A percentile compares a stretch with the other conserved stretches of the same genome.
Evolutionary conservation across 2,888 invertebrate genomes (phyloP).

Genomic region (Ectemnius continuus): DNA sequence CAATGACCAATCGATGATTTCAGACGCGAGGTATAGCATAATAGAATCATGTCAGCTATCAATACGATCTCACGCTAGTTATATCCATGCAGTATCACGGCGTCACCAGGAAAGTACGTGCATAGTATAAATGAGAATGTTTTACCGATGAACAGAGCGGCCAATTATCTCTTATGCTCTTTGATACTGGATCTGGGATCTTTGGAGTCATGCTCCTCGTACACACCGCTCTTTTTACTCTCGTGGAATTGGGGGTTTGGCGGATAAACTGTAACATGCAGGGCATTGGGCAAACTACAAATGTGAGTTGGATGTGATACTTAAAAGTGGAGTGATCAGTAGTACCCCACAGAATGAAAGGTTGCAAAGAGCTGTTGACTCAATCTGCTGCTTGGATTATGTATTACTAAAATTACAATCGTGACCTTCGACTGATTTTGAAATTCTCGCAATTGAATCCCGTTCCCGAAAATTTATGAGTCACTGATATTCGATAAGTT

Average conservation of each 20-base stretch:
- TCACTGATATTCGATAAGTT: no score
- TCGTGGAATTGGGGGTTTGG: background rate
- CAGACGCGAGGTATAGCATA: background rate
- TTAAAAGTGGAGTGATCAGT: background rate
- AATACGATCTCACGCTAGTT: background rate
- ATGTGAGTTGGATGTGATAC: background rate
- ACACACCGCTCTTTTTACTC: background rate
- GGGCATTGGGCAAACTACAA: constrained; percentile 13
- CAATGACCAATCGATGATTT: constrained; percentile 16
- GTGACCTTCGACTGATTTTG: no score
- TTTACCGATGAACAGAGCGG: constrained; percentile 8
- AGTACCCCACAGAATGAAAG: no score
- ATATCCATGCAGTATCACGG: background rate
- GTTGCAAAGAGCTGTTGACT: no score
- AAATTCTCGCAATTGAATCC: background rate
- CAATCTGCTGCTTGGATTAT: no score
- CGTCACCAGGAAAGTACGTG: background rate
- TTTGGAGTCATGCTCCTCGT: constrained; percentile 7
- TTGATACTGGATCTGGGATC: background rate
- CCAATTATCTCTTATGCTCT: constrained; percentile 17
- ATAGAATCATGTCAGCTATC: background rate
- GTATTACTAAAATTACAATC: no score
- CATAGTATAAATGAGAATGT: constrained; percentile 7
- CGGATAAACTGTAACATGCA: constrained; percentile 10
- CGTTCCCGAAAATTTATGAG: background rate